Evolutionary conservation across 2,888 invertebrate genomes (phyloP).

Genomic region (Nymphalis polychloros): DNA sequence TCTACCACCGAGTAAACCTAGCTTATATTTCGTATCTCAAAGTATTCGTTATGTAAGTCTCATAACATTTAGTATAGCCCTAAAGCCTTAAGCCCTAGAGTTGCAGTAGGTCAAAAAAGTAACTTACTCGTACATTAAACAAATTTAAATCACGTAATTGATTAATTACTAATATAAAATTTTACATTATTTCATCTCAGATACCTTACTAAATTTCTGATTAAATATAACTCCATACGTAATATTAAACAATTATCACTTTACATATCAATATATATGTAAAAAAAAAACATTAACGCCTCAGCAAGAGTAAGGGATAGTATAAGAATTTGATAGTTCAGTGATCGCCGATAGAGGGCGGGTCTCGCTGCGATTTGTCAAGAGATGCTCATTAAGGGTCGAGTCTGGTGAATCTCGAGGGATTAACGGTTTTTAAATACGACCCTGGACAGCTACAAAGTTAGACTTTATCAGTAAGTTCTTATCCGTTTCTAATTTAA

Average conservation of each 20-base stretch:
- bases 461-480: conserved; percentile 31
- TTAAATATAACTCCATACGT: too few relatives aligned
- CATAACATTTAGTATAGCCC: too few relatives aligned
- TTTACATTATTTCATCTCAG: too few relatives aligned
- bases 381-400: conserved; percentile 71
- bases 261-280: not conserved
- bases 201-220: too few relatives aligned
- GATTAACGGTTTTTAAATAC: conserved; percentile 64
- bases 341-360: conserved; percentile 76
- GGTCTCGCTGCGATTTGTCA: conserved; percentile 70
- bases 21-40: too few relatives aligned
- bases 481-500: conserved; percentile 25
- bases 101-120: too few relatives aligned
- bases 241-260: not conserved
- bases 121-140: too few relatives aligned
- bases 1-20: too few relatives aligned
- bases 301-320: conserved; percentile 38
- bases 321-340: conserved; percentile 57
- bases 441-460: conserved; percentile 46
- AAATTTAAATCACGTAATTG: too few relatives aligned
- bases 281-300: conserved; percentile 20
- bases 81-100: too few relatives aligned
- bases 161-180: too few relatives aligned
- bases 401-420: conserved; percentile 68
- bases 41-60: too few relatives aligned